phyloP scores from a whole-genome alignment of 2,888 invertebrate species.

The Chaetogeoica ovagalla region DNA sequence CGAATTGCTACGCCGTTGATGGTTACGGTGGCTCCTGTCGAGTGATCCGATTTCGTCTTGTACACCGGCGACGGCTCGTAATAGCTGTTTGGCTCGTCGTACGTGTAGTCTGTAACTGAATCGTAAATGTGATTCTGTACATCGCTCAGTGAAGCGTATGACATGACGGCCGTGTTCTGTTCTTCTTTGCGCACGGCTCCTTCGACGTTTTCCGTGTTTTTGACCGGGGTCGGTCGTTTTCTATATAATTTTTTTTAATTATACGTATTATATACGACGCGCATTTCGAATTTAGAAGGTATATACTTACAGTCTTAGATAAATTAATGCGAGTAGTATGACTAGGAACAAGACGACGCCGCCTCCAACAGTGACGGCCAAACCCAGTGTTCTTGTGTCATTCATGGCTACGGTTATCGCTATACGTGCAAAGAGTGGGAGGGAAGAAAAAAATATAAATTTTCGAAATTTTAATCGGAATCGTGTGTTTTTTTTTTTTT shows the following conservation, averaged over 20 bases:
- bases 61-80: slow-evolving; percentile 72
- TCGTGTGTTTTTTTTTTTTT: no score
- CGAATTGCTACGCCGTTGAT: slow-evolving; percentile 87
- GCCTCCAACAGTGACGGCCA: slow-evolving; percentile 81
- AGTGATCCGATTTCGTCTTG: slow-evolving; percentile 61
- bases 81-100: slow-evolving; percentile 70
- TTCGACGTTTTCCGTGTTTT: slow-evolving; percentile 85
- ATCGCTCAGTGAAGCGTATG: slow-evolving; percentile 76
- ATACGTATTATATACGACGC: background rate
- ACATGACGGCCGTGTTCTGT: slow-evolving; percentile 85
- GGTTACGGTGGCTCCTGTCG: slow-evolving; percentile 66
- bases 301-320: slow-evolving; percentile 75
- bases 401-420: slow-evolving; percentile 70
- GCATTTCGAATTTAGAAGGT: slow-evolving; percentile 26
- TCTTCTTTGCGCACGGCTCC: slow-evolving; percentile 85
- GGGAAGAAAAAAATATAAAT: background rate
- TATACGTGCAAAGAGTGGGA: slow-evolving; percentile 55
- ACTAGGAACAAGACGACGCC: slow-evolving; percentile 79
- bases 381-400: slow-evolving; percentile 73
- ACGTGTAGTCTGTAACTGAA: slow-evolving; percentile 62
- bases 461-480: background rate
- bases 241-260: slow-evolving; percentile 60
- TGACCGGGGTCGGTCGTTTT: slow-evolving; percentile 81
- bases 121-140: slow-evolving; percentile 72
- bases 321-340: slow-evolving; percentile 76